Evolutionary conservation across 1,140 invertebrate genomes (phyloP), one percentile per base, ranked within the genome.

Genomic region (Zaprionus lachaisei): DNA sequence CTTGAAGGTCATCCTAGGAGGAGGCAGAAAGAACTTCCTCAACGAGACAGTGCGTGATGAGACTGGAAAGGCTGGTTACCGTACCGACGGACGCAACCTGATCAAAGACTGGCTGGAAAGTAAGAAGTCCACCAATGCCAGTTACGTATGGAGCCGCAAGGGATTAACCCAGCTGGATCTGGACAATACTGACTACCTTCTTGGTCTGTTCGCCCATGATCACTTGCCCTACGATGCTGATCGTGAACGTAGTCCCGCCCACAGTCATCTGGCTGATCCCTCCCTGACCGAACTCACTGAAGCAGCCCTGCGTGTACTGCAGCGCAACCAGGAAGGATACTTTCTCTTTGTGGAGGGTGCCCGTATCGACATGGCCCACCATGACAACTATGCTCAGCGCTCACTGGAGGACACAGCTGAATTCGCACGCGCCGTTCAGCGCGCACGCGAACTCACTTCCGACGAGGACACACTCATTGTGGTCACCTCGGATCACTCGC

Each of bases 291-390:
- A 98, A 86, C 96, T 99, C 94, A 97, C 97, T 1, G 94, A 95
- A 72, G 95, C 95, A 14, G 97, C 98, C 2, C 95, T 99, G 37
- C 94, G 95, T 56, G 95, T 98, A 54, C 94, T 99, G 7, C 94
- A 94, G 26, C 96, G 96, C 77, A 97, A 97, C 92, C 93, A 95
- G 11, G 95, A 96, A 54, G 98, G 98, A 28, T 98, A 96, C 93
- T 97, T 98, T 89, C 93, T 98, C 12, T 96, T 98, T 83, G 96
- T 98, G 5, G 98, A 98, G 95, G 97, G 97, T 71, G 97, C 96
- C 3, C 94, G 96, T 81, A 98, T 98, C 69, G 97, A 98, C 83
- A 96, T 96, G 86, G 97, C 96, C 4, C 97, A 98, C 93, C 97
- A 98, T 80, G 95, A 95, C 79, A 96, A 96, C 79, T 96, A 96